Conservation (phyloP, 2,888 invertebrate genomes). For the Caenorhabditis sulstoni region DNA sequence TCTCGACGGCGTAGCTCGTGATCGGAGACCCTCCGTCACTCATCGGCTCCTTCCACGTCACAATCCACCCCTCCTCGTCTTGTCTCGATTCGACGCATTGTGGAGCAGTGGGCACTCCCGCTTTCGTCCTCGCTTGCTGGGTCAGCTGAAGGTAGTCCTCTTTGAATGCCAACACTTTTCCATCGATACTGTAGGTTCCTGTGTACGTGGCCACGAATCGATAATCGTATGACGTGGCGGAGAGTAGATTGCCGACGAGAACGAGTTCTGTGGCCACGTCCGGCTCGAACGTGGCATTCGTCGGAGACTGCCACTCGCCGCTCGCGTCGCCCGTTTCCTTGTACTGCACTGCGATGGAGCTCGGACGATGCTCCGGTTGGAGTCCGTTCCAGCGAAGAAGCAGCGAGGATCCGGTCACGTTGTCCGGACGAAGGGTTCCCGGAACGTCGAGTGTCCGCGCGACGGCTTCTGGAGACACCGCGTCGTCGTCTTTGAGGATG, state of each 20-base stretch:
- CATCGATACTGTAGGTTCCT: conserved; percentile 62
- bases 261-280: conserved; percentile 53
- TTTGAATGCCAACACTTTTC: conserved; percentile 64
- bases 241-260: conserved; percentile 59
- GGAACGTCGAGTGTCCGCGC: conserved; percentile 77
- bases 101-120: conserved; percentile 78
- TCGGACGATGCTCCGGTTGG: conserved; percentile 73
- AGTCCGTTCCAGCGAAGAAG: conserved; percentile 76
- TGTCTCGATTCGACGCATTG: conserved; percentile 68
- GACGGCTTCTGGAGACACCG: conserved; percentile 73
- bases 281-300: conserved; percentile 76
- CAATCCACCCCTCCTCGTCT: conserved; percentile 76
- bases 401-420: conserved; percentile 76
- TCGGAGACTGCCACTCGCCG: conserved; percentile 73
- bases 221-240: conserved; percentile 79
- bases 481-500: conserved; percentile 76
- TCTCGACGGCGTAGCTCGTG: conserved; percentile 78
- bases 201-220: conserved; percentile 77
- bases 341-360: conserved; percentile 73
- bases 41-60: conserved; percentile 76
- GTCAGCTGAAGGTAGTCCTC: conserved; percentile 75
- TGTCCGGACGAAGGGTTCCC: conserved; percentile 77
- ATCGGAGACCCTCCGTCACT: conserved; percentile 78
- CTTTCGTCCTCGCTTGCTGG: conserved; percentile 78
- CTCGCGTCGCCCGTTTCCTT: conserved; percentile 67